These are phyloP conservation scores for Hydrozoanthus tunicans DNA, from an alignment of 64 coral and sea anemone species.

Conservation along the genomic window DNA sequence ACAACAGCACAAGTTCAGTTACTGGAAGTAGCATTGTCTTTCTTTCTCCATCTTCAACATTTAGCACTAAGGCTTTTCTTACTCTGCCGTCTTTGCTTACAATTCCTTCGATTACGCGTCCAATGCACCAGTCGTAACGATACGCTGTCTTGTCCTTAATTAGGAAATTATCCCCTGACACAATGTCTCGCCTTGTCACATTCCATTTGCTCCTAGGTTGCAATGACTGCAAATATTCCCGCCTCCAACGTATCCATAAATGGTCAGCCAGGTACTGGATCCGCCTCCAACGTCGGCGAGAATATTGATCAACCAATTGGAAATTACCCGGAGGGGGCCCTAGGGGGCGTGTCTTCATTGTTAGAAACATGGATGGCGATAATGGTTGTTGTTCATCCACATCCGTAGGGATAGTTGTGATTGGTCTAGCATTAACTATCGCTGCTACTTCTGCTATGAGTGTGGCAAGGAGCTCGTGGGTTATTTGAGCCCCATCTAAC, in stretches of 20 bases:
- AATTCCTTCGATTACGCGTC: slow-evolving; percentile 17
- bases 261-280: not conserved
- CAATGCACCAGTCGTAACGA: slow-evolving; percentile 42
- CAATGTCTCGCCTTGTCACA: not conserved
- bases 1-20: not conserved
- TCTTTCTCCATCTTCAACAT: slow-evolving; percentile 5
- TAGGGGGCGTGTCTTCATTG: not conserved
- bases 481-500: too few relatives aligned
- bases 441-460: not conserved
- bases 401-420: slow-evolving; percentile 20
- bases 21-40: not conserved
- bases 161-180: slow-evolving; percentile 39
- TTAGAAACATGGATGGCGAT: not conserved
- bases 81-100: not conserved
- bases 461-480: too few relatives aligned
- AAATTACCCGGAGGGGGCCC: too few relatives aligned
- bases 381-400: not conserved
- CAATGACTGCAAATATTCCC: slow-evolving; percentile 32
- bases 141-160: slow-evolving; percentile 19
- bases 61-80: not conserved
- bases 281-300: slow-evolving; percentile 14
- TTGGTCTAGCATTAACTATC: not conserved
- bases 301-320: not conserved
- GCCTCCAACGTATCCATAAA: slow-evolving; percentile 29
- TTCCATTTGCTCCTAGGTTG: slow-evolving; percentile 48